phyloP scores from a whole-genome alignment of 2,797 vertebrate genomes.

The Lerista edwardsae region DNA sequence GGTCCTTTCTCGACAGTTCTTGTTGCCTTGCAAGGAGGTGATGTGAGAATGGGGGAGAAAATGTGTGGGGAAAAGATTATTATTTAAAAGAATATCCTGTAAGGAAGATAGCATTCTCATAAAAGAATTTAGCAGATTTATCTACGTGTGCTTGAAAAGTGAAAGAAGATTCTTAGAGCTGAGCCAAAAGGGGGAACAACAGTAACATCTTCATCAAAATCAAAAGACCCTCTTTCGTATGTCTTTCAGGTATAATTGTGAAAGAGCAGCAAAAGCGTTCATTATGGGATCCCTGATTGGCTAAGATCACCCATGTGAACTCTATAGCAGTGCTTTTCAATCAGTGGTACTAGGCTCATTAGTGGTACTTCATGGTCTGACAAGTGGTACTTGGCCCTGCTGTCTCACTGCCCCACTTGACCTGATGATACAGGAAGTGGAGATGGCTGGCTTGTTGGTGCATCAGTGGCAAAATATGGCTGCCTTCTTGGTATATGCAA shows the following conservation, averaged over 20 bases:
- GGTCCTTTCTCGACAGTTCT: conserved; percentile 12
- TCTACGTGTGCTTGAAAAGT: neutral
- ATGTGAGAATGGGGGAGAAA: neutral
- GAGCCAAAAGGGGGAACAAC: neutral
- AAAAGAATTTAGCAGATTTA: neutral
- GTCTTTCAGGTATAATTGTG: neutral
- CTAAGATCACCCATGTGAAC: neutral
- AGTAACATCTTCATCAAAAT: neutral
- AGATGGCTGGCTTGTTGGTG: no score
- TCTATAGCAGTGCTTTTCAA: no score
- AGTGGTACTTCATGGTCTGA: no score
- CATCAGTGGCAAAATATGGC: no score
- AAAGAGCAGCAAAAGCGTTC: neutral
- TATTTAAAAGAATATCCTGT: neutral
- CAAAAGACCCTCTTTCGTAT: neutral
- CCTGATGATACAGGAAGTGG: no score
- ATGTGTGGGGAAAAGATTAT: neutral
- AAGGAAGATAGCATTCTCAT: neutral
- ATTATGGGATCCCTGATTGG: neutral
- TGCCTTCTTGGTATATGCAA: no score
- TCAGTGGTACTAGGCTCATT: neutral
- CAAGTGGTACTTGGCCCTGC: no score
- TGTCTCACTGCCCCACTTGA: no score
- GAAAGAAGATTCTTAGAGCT: neutral
- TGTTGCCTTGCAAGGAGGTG: neutral